Base-by-base conservation (phyloP, 2,113 vertebrate genomes). In the Otocyon megalotis region DNA sequence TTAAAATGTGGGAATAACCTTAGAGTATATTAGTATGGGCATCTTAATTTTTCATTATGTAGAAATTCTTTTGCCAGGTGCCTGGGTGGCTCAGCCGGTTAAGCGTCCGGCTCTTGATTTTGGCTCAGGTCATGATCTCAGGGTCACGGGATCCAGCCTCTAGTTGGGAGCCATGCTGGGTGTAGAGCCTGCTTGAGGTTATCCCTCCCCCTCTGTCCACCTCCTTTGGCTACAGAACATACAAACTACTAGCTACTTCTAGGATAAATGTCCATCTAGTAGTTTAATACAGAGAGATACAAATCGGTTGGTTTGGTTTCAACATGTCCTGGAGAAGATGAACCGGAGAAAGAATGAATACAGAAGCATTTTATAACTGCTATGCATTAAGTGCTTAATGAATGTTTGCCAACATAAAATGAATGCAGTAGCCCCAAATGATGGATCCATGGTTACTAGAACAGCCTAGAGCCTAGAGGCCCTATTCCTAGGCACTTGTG, bases 281-380 rank as follows among this genome's bases (percentile, higher is more conserved):
- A 48, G 9, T 74, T 58, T 82, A 81, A 86, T 60, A 89, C n/a
- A 97, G 77, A 79, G 80, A 82, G 24, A 84, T 85, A n/a, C 37
- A 69, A 35, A 89, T 20, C 22, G 69, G 12, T 20, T 37, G 20
- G 37, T 86, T 79, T 14, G 9, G 50, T 89, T 82, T 69, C 69
- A 48, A 60, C n/a, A 1, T 56, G 15, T 62, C 16, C 35, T 50
- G 15, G 19, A 24, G 48, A 82, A 92, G n/a, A 62, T 8, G 50
- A 35, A 81, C 4, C 28, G 4, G 20, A 53, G n/a, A 62, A 88
- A 50, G 28, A 58, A 54, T 8, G 54, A 80, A 58, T 11, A 60
- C 58, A 20, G 4, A 88, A 35, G 48, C 4, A 56, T 26, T 84
- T 69, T 9, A 4, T 54, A 43, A 37, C 12, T 32, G 9, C 30